Evolutionary conservation across 2,888 invertebrate species (phyloP).

Genomic region (Leptopilina drosophilae): DNA sequence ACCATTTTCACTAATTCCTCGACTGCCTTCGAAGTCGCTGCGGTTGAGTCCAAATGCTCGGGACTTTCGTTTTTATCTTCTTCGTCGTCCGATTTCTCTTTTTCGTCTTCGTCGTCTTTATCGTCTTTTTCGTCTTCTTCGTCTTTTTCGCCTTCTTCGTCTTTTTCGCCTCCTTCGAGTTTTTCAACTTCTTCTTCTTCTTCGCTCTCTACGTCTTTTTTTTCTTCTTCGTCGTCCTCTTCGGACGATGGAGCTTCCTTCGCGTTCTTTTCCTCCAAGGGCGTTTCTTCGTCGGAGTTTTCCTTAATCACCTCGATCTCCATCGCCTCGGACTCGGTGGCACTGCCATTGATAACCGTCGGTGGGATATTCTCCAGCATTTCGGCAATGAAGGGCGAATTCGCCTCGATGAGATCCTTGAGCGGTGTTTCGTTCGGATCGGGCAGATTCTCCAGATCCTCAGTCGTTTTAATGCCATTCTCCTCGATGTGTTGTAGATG

Average conservation of each 20-base stretch:
- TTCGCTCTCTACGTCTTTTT: no score
- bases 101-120: no score
- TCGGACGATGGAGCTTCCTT: no score
- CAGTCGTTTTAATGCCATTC: constrained; percentile 61
- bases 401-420: constrained; percentile 68
- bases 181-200: no score
- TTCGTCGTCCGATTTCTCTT: no score
- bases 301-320: constrained; percentile 6
- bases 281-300: neutral
- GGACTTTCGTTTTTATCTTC: neutral
- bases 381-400: constrained; percentile 65
- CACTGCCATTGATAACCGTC: constrained; percentile 51
- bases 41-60: constrained; percentile 37
- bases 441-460: constrained; percentile 51
- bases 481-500: constrained; percentile 69
- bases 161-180: no score
- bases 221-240: no score
- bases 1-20: constrained; percentile 62
- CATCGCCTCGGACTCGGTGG: constrained; percentile 25
- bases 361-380: constrained; percentile 59
- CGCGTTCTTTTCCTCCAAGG: no score
- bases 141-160: no score
- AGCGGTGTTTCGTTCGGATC: constrained; percentile 63
- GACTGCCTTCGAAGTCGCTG: constrained; percentile 55
- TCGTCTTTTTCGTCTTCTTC: no score